Percentiles rank a stretch among this genome's conserved stretches.
These are phyloP conservation scores for Hormiphora californensis DNA, from an alignment of 37 sponge, comb jelly and placozoan species.

Conservation along the genomic window DNA sequence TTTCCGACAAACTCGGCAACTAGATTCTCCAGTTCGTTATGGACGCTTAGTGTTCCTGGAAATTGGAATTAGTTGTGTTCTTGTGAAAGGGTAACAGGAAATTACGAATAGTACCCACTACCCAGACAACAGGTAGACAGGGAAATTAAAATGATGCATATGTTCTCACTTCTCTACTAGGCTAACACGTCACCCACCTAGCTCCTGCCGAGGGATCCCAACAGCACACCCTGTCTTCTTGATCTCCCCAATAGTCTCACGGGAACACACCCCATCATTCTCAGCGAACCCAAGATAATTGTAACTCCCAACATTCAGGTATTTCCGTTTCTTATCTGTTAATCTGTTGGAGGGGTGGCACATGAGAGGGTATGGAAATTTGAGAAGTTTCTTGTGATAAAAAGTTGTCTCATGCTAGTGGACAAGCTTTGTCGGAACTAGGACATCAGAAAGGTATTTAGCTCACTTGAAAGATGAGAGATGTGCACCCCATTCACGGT, in stretches of 20 bases:
- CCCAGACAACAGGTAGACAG: not conserved
- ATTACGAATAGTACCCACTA: not conserved
- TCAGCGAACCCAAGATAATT: slow-evolving; percentile 98
- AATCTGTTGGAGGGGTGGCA: slow-evolving; percentile 56
- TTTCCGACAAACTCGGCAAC: slow-evolving; percentile 89
- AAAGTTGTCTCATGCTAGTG: too few species aligned
- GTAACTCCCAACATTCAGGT: slow-evolving; percentile 91
- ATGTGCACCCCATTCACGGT: slow-evolving; percentile 71
- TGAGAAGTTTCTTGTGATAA: too few species aligned
- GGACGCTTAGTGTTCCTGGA: slow-evolving; percentile 70
- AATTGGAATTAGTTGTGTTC: not conserved
- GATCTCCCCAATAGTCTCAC: slow-evolving; percentile 59
- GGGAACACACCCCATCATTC: slow-evolving; percentile 74
- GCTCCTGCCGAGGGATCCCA: not conserved
- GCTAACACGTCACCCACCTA: not conserved
- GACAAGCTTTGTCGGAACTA: too few species aligned
- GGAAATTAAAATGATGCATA: not conserved
- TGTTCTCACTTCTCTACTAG: not conserved
- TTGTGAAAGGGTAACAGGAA: not conserved
- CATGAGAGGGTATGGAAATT: too few species aligned
- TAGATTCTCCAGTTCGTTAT: slow-evolving; percentile 67
- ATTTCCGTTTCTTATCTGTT: slow-evolving; percentile 61
- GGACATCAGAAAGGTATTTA: not conserved
- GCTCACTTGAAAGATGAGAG: slow-evolving; percentile 81
- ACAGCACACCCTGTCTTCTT: slow-evolving; percentile 3